A percentile compares a stretch with the other conserved stretches of the same genome.
Evolutionary conservation across 1,140 invertebrate species (phyloP).

Genomic region (Plodia interpunctella): DNA sequence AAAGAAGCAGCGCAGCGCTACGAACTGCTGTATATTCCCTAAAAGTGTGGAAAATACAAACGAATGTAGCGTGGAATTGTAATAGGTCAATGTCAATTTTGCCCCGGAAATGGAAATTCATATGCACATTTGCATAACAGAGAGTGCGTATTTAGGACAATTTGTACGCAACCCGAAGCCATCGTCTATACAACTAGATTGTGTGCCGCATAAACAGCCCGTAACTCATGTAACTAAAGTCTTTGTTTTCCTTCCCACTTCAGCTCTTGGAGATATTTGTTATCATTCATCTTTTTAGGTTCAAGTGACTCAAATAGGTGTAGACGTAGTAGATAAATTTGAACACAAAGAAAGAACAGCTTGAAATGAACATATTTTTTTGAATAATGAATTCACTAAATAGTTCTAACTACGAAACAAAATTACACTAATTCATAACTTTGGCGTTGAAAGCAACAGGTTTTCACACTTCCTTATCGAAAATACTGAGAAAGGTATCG

Average conservation of each 20-base stretch:
- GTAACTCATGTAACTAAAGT: conserved; percentile 35
- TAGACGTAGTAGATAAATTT: neutral
- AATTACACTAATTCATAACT: too few species aligned
- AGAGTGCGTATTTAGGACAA: conserved; percentile 41
- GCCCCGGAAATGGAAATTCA: conserved; percentile 50
- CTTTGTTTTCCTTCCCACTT: conserved; percentile 28
- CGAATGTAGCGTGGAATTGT: neutral
- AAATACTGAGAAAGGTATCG: conserved; percentile 40
- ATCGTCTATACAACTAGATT: conserved; percentile 46
- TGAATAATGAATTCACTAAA: neutral
- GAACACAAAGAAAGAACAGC: too few species aligned
- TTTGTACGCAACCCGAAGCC: conserved; percentile 50
- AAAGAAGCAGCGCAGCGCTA: too few species aligned
- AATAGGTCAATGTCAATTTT: conserved; percentile 21
- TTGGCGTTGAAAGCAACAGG: neutral
- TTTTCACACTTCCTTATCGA: conserved; percentile 51
- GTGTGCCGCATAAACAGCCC: conserved; percentile 48
- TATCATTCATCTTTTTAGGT: neutral
- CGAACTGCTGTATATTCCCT: too few species aligned
- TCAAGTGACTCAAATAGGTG: neutral
- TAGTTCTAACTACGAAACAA: too few species aligned
- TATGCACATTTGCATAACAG: conserved; percentile 55
- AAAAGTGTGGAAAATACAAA: too few species aligned
- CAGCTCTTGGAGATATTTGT: conserved; percentile 11
- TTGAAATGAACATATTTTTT: neutral